Percentiles rank a stretch among this genome's conserved stretches.
phyloP scores from a whole-genome alignment of 2,797 vertebrate genomes.

The Phaenicophaeus curvirostris region DNA sequence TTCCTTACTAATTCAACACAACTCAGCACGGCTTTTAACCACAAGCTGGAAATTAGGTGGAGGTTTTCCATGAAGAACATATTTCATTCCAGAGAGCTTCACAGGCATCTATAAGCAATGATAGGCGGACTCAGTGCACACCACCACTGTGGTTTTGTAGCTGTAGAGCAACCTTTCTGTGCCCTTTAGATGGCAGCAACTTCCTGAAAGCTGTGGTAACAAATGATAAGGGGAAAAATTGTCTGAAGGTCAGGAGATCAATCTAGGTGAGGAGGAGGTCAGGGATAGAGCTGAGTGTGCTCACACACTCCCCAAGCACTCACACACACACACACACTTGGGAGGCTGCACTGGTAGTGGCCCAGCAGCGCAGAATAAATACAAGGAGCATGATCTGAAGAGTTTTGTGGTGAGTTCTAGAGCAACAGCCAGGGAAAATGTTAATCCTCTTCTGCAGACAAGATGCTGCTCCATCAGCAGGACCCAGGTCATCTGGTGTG shows the following conservation, averaged over 20 bases:
- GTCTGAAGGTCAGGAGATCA: background rate
- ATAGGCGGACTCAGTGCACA: background rate
- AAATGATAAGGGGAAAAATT: background rate
- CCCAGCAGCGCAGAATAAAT: background rate
- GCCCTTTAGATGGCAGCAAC: background rate
- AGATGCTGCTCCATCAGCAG: background rate
- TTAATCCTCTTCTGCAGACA: background rate
- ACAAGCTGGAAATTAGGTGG: background rate
- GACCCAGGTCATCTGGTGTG: background rate
- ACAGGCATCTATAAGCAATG: background rate
- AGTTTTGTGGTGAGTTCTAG: background rate
- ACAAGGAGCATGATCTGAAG: background rate
- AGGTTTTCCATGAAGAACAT: background rate
- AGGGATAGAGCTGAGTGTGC: accelerated
- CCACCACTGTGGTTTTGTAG: background rate
- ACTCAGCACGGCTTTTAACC: background rate
- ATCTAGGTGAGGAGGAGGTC: background rate
- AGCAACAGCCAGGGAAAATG: background rate
- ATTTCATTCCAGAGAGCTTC: background rate
- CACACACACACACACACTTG: background rate
- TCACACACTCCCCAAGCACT: background rate
- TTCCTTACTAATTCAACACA: background rate
- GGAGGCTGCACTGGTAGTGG: background rate
- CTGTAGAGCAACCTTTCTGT: background rate
- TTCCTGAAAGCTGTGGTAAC: background rate